Evolutionary conservation across 2,797 vertebrate species (phyloP).

Genomic region (Tadarida brasiliensis): DNA sequence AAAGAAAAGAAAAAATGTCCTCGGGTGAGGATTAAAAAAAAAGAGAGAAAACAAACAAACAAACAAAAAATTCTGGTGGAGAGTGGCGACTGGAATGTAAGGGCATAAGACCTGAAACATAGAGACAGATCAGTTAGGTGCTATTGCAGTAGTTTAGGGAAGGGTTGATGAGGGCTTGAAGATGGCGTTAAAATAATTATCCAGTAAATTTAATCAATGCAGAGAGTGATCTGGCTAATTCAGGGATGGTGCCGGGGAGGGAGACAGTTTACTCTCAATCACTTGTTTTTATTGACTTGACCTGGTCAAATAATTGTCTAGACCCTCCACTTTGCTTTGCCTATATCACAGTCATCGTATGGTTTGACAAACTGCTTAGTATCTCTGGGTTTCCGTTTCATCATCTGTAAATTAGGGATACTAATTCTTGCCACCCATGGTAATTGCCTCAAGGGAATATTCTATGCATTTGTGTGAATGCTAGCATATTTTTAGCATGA

Average conservation of each 20-base stretch:
- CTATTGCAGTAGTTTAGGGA: background rate
- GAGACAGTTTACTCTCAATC: conserved; percentile 20
- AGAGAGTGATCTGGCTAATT: conserved; percentile 29
- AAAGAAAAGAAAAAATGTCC: too few relatives aligned
- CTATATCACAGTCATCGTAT: background rate
- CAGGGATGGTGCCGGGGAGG: background rate
- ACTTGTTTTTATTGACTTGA: conserved; percentile 67
- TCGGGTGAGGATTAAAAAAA: too few relatives aligned
- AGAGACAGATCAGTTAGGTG: background rate
- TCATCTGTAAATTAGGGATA: conserved; percentile 39
- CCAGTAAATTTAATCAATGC: conserved; percentile 44
- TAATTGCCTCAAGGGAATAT: conserved; percentile 63
- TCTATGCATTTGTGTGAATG: conserved; percentile 18
- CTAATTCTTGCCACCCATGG: conserved; percentile 51
- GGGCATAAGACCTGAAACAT: background rate
- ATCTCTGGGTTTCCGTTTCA: conserved; percentile 64
- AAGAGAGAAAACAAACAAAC: too few relatives aligned
- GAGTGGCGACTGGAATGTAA: background rate
- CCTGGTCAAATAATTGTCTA: conserved; percentile 51
- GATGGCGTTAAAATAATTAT: conserved; percentile 53
- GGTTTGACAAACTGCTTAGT: conserved; percentile 43
- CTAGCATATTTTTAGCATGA: conserved; percentile 61
- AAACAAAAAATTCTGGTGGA: background rate
- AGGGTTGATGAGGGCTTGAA: background rate
- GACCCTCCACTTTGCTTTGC: conserved; percentile 21